These are phyloP conservation scores for Clostera curtula DNA, from an alignment of 2,888 invertebrate genomes.

Conservation along the genomic window DNA sequence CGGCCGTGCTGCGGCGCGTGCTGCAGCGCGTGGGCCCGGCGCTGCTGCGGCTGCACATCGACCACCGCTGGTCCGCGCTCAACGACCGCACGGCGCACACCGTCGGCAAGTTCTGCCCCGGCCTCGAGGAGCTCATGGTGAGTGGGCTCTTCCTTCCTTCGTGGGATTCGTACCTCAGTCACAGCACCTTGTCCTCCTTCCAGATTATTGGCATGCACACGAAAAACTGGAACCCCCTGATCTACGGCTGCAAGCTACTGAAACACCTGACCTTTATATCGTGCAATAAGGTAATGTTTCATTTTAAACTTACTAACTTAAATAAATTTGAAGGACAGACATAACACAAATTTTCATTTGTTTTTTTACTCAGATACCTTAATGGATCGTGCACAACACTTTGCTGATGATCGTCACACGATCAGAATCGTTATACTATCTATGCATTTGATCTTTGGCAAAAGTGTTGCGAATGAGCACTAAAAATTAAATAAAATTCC, in stretches of 20 bases:
- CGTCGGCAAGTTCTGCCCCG: slow-evolving; percentile 73
- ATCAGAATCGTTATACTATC: no score
- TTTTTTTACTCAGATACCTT: background rate
- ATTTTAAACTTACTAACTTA: background rate
- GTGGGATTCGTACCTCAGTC: no score
- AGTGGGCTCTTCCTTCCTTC: slow-evolving; percentile 3
- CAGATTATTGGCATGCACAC: slow-evolving; percentile 65
- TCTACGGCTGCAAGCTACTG: slow-evolving; percentile 65
- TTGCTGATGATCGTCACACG: no score
- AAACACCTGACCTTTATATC: slow-evolving; percentile 61
- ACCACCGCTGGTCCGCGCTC: slow-evolving; percentile 60
- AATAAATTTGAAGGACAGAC: no score
- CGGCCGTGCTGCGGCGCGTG: slow-evolving; percentile 66
- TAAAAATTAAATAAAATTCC: no score
- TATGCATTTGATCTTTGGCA: no score
- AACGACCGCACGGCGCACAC: slow-evolving; percentile 71
- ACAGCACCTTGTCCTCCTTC: slow-evolving; percentile 20
- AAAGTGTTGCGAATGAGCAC: no score
- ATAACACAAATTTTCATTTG: slow-evolving; percentile 1
- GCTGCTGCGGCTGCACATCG: slow-evolving; percentile 64
- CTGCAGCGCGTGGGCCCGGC: slow-evolving; percentile 63
- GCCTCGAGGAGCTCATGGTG: slow-evolving; percentile 68
- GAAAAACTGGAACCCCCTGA: slow-evolving; percentile 68
- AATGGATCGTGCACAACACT: no score
- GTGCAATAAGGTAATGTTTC: slow-evolving; percentile 52